These are phyloP conservation scores for Muscidifurax raptorellus DNA, from an alignment of 1,140 invertebrate species.

Conservation along the genomic window DNA sequence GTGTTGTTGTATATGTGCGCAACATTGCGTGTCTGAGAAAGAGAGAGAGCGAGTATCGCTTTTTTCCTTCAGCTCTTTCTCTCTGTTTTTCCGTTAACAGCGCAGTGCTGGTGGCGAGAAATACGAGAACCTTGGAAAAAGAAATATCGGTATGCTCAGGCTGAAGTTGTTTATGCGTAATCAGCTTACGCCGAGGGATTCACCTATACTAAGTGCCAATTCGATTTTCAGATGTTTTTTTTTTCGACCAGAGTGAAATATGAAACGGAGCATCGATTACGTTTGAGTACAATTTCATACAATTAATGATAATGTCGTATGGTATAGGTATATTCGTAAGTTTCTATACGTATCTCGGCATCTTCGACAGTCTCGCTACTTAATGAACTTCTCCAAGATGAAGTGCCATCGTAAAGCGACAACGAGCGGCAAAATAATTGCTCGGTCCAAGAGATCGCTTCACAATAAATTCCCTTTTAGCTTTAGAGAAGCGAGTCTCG, in stretches of 20 bases:
- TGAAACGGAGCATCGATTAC: too few relatives aligned
- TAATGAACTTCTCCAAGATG: neutral
- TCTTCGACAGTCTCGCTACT: neutral
- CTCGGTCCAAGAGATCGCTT: neutral
- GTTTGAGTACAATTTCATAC: too few relatives aligned
- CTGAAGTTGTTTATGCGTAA: conserved; percentile 25
- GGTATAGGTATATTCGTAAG: too few relatives aligned
- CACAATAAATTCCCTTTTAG: neutral
- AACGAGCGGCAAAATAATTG: neutral
- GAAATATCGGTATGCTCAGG: neutral
- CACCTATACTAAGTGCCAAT: too few relatives aligned
- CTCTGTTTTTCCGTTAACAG: neutral
- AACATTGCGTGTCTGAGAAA: neutral
- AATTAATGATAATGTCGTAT: too few relatives aligned
- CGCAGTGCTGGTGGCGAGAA: neutral
- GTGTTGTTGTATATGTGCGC: neutral
- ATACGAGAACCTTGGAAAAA: conserved; percentile 16
- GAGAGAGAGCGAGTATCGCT: neutral
- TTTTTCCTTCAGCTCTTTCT: neutral
- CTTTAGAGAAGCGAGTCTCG: neutral
- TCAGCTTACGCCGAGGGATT: conserved; percentile 4
- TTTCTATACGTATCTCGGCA: neutral
- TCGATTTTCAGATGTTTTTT: too few relatives aligned
- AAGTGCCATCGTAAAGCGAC: neutral
- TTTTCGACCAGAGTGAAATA: too few relatives aligned